Conservation (phyloP, 2,888 invertebrate species). For the Tubiluchus corallicola region DNA sequence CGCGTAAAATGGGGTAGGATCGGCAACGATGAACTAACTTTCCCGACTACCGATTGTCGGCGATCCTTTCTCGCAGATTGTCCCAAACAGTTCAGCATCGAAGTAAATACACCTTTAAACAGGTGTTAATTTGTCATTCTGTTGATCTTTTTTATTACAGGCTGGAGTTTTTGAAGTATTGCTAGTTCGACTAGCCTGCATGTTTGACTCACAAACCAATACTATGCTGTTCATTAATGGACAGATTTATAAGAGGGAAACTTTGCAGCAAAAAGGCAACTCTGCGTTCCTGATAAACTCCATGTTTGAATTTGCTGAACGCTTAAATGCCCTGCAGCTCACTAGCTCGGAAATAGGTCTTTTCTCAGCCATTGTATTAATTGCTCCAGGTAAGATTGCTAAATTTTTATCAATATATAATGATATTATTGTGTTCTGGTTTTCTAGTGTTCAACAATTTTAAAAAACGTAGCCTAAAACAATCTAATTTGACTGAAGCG, state of each 20-base stretch:
- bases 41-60: too few relatives aligned
- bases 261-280: conserved; percentile 69
- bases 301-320: conserved; percentile 91
- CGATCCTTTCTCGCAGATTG: too few relatives aligned
- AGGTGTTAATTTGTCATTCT: too few relatives aligned
- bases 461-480: too few relatives aligned
- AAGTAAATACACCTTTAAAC: too few relatives aligned
- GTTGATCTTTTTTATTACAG: conserved; percentile 17
- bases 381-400: conserved; percentile 64
- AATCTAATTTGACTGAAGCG: too few relatives aligned
- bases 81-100: too few relatives aligned
- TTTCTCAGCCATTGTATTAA: conserved; percentile 85
- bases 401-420: too few relatives aligned
- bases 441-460: too few relatives aligned
- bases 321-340: conserved; percentile 73
- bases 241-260: conserved; percentile 74
- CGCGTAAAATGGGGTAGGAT: too few relatives aligned
- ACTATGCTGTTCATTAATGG: conserved; percentile 92
- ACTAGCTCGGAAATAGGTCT: conserved; percentile 83
- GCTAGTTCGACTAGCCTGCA: conserved; percentile 80
- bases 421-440: too few relatives aligned
- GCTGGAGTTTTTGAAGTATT: conserved; percentile 92
- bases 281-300: conserved; percentile 91
- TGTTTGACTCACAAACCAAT: conserved; percentile 69
- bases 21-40: too few relatives aligned